Evolutionary conservation across 1,140 invertebrate genomes (phyloP), one percentile per base, ranked within the genome.

Genomic region (Philaenus spumarius): DNA sequence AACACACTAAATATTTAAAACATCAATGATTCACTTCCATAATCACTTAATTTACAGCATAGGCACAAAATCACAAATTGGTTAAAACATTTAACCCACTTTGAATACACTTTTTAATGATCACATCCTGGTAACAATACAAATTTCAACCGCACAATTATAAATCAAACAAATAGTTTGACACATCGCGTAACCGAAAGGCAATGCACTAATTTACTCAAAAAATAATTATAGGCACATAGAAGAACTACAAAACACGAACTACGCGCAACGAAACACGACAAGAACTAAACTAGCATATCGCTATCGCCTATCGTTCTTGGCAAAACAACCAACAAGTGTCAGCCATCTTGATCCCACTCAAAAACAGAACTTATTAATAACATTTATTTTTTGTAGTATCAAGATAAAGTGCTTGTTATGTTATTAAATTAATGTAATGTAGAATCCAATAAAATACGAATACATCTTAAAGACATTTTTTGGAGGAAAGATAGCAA

Each of bases 321-420:
- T 47, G 69, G 69, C 71, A 71, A 71, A 63, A 67, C 66, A 66
- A 72, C 71, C 69, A 74, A 74, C 72, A 73, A 73, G 71, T 74
- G 71, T 65, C 69, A 69, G 72, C 72, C 72, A 74, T 74, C 66
- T 73, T 74, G 71, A 47, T 45, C 48, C 48, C 48, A 51, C 48
- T 26, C 48, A 51, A 17, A 30, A 40, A 40, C 39, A 35, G n/a
- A n/a, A n/a, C n/a, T n/a, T n/a, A n/a, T n/a, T n/a, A n/a, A n/a
- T n/a, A n/a, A n/a, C n/a, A n/a, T n/a, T n/a, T n/a, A n/a, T n/a
- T n/a, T n/a, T n/a, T n/a, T n/a, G n/a, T n/a, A n/a, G n/a, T n/a
- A n/a, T n/a, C n/a, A n/a, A n/a, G n/a, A n/a, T n/a, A n/a, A n/a
- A n/a, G n/a, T n/a, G n/a, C n/a, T n/a, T n/a, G n/a, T n/a, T n/a